Conservation (phyloP, 2,888 invertebrate species). For the Hylaea fasciaria region DNA sequence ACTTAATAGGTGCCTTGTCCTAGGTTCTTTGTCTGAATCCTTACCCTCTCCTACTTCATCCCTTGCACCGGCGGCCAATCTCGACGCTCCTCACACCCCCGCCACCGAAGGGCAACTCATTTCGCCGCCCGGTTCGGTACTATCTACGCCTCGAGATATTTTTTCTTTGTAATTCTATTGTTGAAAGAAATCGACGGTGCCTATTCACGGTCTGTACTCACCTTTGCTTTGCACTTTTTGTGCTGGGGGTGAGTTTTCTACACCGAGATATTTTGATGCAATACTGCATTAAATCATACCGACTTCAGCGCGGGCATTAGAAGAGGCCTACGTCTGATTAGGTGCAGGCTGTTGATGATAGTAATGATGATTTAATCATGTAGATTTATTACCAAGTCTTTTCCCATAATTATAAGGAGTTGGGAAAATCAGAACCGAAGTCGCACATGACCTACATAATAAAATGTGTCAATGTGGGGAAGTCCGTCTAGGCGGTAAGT, state of each 20-base stretch:
- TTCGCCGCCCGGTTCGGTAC: slow-evolving; percentile 74
- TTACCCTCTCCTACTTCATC: slow-evolving; percentile 27
- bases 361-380: too few species aligned
- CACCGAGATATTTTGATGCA: not conserved
- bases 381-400: too few species aligned
- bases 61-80: slow-evolving; percentile 57
- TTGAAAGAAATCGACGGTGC: slow-evolving; percentile 67
- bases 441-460: too few species aligned
- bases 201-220: slow-evolving; percentile 41
- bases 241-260: not conserved
- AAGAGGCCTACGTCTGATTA: too few species aligned
- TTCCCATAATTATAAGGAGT: too few species aligned
- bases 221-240: slow-evolving; percentile 35
- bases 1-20: too few species aligned
- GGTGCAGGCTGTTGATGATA: too few species aligned
- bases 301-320: too few species aligned
- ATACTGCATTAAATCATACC: not conserved
- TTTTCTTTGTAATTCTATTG: slow-evolving; percentile 80
- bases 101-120: slow-evolving; percentile 82
- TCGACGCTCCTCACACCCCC: slow-evolving; percentile 80
- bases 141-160: slow-evolving; percentile 80
- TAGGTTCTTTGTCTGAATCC: slow-evolving; percentile 5
- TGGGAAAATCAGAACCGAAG: too few species aligned
- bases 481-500: too few species aligned
- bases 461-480: too few species aligned